Evolutionary conservation across 2,113 vertebrate genomes (phyloP).

Genomic region (Piaya cayana): DNA sequence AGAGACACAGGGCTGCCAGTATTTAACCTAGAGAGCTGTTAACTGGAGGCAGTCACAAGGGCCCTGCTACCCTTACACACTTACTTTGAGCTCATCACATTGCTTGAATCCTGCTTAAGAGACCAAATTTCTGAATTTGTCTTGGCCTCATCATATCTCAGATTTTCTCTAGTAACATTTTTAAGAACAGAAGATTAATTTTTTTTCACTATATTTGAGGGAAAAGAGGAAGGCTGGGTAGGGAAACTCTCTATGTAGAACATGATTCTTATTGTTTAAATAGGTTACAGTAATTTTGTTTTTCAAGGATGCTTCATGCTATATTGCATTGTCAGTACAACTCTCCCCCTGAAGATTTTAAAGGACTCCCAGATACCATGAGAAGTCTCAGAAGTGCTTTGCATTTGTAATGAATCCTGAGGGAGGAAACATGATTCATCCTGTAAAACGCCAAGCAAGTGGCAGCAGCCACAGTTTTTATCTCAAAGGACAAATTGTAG

Average conservation of each 20-base stretch:
- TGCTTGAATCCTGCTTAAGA: background rate
- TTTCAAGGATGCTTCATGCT: background rate
- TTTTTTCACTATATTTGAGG: background rate
- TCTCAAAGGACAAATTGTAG: background rate
- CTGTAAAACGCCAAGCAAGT: background rate
- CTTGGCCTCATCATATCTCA: background rate
- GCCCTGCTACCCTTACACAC: too few relatives aligned
- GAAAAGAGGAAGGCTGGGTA: too few relatives aligned
- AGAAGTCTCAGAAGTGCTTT: background rate
- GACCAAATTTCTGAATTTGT: background rate
- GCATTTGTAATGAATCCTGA: background rate
- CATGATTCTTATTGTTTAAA: background rate
- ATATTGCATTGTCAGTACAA: background rate
- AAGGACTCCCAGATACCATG: background rate
- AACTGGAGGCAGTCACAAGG: fast-evolving
- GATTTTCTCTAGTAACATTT: background rate
- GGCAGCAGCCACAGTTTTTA: background rate
- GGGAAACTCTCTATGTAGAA: background rate
- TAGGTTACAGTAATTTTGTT: background rate
- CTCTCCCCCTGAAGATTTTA: background rate
- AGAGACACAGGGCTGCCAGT: background rate
- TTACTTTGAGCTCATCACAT: background rate
- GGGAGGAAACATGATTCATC: background rate
- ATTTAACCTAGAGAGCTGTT: background rate
- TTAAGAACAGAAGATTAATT: background rate